These are phyloP conservation scores for Himalopsyche anomala DNA, from an alignment of 2,888 invertebrate species.

Conservation along the genomic window DNA sequence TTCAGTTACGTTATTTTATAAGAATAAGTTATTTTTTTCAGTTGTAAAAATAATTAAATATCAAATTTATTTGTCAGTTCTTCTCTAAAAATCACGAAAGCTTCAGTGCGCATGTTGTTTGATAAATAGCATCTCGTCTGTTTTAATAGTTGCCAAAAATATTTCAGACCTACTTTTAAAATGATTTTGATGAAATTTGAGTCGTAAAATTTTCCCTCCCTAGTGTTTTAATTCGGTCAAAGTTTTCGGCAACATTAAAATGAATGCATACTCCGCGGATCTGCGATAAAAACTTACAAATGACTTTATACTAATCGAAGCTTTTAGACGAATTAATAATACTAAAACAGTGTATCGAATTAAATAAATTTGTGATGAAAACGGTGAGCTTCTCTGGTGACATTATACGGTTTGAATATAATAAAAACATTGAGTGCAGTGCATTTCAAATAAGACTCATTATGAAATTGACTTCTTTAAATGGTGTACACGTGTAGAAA, in stretches of 20 bases:
- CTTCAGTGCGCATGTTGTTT: background rate
- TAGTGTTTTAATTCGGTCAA: conserved; percentile 47
- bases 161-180: background rate
- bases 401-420: conserved; percentile 10
- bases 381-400: background rate
- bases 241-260: conserved; percentile 47
- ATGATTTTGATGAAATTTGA: conserved; percentile 44
- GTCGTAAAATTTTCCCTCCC: conserved; percentile 53
- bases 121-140: background rate
- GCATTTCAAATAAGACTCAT: conserved; percentile 49
- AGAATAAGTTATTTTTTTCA: too few species aligned
- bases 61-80: too few species aligned
- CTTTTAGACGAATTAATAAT: conserved; percentile 38
- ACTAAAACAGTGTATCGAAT: conserved; percentile 38
- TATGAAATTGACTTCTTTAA: conserved; percentile 64
- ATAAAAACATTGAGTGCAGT: conserved; percentile 53
- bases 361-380: conserved; percentile 38
- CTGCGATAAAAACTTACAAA: conserved; percentile 48
- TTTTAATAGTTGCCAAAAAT: conserved; percentile 23
- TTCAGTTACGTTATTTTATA: too few species aligned
- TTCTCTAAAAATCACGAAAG: background rate
- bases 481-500: conserved; percentile 60
- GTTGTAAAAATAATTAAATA: too few species aligned
- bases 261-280: conserved; percentile 56
- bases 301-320: conserved; percentile 42